Conservation (phyloP, 2,113 vertebrate species). For the Pipa parva region DNA sequence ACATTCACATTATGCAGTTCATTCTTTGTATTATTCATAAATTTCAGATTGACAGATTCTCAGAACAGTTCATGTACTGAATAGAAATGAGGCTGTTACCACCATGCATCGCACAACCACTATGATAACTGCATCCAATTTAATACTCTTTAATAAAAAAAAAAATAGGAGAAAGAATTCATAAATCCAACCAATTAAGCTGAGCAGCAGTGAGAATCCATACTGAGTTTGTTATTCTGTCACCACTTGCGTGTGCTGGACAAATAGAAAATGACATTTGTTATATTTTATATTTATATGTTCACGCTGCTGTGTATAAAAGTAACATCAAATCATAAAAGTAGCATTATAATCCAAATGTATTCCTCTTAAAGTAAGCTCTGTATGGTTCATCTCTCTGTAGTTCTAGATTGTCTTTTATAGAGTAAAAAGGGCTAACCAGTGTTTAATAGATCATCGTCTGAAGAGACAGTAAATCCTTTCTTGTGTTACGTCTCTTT, state of each 20-base stretch:
- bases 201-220: neutral
- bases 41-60: conserved; percentile 39
- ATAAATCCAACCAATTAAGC: conserved; percentile 22
- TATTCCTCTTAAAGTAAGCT: conserved; percentile 7
- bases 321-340: conserved; percentile 7
- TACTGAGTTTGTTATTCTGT: conserved; percentile 7
- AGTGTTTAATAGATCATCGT: conserved; percentile 32
- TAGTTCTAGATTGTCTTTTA: too few species aligned
- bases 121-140: conserved; percentile 20
- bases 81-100: conserved; percentile 29
- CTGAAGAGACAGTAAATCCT: conserved; percentile 25
- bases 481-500: conserved; percentile 29
- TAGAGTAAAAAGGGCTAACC: conserved; percentile 17
- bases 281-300: neutral
- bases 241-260: neutral
- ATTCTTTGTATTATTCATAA: conserved; percentile 38
- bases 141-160: conserved; percentile 11
- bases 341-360: conserved; percentile 17
- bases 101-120: conserved; percentile 13
- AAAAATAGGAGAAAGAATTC: conserved; percentile 5
- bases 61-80: conserved; percentile 25
- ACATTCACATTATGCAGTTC: conserved; percentile 39
- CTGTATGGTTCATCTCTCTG: too few species aligned
- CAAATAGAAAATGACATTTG: neutral
- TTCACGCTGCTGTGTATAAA: conserved; percentile 9